Base-by-base conservation (phyloP, 64 coral and sea anemone species). In the Montipora sp. region DNA sequence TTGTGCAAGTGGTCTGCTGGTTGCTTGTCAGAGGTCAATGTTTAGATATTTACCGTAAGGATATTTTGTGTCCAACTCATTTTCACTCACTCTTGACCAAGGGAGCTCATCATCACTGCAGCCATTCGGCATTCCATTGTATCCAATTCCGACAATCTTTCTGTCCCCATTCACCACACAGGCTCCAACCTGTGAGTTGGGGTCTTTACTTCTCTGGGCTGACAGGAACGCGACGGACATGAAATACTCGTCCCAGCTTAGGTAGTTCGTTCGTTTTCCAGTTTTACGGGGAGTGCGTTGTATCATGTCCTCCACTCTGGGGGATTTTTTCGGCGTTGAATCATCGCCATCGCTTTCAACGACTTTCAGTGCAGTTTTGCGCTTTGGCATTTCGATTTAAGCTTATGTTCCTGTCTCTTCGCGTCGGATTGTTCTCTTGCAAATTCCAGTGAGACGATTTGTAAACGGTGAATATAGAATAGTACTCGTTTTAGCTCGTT, bases 71-170 rank as follows among this genome's bases (percentile, higher is more conserved):
- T 98, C 90, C 47, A 98, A 71, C 77, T 95, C 90, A 83, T 75
- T 49, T 2, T 92, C 80, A 27, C 90, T 93, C 53, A 95, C 67
- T 75, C 96, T 88, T 7, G 82, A 75, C 96, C 96, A 98, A 4
- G 96, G 96, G 22, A 98, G 75, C 48, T 79, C 75, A 19, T 98
- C 96, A 68, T 98, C 96, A 67, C 96, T 95, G 24, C 96, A 98
- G 3, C 93, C 93, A 82, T 98, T 98, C 1, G 96, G 96, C 96
- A 98, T 98, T 68, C 96, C 96, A 87, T 98, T 98, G 89, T 98
- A 98, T 71, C 96, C 96, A 5, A 98, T 98, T 49, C 96, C 96
- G 16, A 98, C 96, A 59, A 98, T 98, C 80, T 98, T 98, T 15
- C 67, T 89, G 44, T 98, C 96, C 3, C 43, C 15, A 57, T 95